Conservation (phyloP, 2,113 vertebrate genomes). For the Rhagologus leucostigma region DNA sequence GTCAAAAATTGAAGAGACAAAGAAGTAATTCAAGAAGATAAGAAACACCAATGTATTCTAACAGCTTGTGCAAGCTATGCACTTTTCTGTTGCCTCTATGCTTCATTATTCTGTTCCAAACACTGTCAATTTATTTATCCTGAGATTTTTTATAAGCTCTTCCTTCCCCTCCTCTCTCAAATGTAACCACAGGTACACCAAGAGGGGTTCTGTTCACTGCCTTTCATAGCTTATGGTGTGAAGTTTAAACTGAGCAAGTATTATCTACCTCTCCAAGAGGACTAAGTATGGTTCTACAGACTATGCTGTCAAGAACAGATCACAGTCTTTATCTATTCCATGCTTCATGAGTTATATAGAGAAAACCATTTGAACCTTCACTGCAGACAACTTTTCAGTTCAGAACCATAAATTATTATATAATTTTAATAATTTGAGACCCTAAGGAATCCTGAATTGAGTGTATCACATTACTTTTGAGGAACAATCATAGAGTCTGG, state of each 20-base stretch:
- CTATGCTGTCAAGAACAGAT: neutral
- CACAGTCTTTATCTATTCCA: neutral
- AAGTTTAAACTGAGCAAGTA: neutral
- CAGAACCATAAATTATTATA: no score
- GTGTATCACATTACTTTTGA: no score
- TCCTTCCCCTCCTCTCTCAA: neutral
- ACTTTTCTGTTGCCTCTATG: neutral
- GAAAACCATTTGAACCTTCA: no score
- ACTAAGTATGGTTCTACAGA: neutral
- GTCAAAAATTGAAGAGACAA: neutral
- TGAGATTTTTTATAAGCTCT: neutral
- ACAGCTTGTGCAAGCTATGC: neutral
- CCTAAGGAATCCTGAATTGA: no score
- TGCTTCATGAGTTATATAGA: no score
- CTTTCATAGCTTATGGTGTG: neutral
- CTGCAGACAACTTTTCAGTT: no score
- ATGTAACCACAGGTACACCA: neutral
- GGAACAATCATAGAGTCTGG: no score
- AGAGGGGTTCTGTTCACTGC: neutral
- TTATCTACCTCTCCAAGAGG: neutral
- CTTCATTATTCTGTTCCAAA: neutral
- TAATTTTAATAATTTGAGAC: no score
- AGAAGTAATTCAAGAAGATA: neutral
- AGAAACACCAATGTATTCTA: neutral
- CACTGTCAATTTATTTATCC: neutral